Base-by-base conservation (phyloP, 2,797 vertebrate genomes). In the Sparus aurata region DNA sequence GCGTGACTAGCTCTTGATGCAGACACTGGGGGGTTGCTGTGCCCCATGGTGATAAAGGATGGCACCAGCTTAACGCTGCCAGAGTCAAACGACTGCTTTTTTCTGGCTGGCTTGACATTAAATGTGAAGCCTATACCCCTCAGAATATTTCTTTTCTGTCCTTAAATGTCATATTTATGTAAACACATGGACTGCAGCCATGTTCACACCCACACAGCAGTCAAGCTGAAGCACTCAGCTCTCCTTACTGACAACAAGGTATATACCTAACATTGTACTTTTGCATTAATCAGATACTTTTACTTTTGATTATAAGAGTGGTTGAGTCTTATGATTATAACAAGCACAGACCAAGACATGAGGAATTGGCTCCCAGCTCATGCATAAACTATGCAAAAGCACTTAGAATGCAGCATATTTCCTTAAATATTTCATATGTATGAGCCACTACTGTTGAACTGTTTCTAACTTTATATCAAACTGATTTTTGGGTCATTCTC, bases 321-420 rank as follows among this genome's bases (percentile, higher is more conserved):
- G 72, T n/a, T 45, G 63, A 80, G 62, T 63, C 34, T 72, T 90
- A 69, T 84, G 65, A 85, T 86, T 49, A 55, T 84, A 78, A 85
- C 71, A 72, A 65, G 83, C 22, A 27, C 53, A 78, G 84, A 83
- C 79, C 46, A 65, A 73, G 78, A 85, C 84, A 69, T 58, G 69
- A 84, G 71, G 59, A 82, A 83, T 63, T 63, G 67, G 70, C 65
- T 87, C 73, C 22, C 64, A 70, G 72, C 87, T 94, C 92, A 94
- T 93, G 88, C 88, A 94, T 95, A 89, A 94, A 92, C 79, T 84
- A 94, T 93, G 79, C 52, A 73, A 82, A 89, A 88, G 90, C 93
- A 94, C 92, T 94, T 92, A 88, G 57, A 83, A 88, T 12, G 22
- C 77, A 80, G 90, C 88, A 90, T 89, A 87, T 90, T 74, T 76